Base-by-base conservation (phyloP, 2,113 vertebrate genomes). In the Sisor rabdophorus region DNA sequence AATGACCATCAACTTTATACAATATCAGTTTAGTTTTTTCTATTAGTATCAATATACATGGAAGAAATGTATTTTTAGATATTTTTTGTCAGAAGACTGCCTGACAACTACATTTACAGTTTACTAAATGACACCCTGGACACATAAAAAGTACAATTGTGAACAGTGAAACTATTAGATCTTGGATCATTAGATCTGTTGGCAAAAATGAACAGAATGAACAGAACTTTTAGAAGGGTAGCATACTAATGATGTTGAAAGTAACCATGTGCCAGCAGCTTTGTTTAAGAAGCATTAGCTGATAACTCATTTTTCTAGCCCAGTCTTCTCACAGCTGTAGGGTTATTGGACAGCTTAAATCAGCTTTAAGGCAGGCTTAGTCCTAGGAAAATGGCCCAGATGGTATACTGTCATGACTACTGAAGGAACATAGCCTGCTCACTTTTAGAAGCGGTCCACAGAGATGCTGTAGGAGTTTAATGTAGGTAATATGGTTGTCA, bases 341-440 rank as follows among this genome's bases (percentile, higher is more conserved):
- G 74, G 40, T 53, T 58, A 56, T 68, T 76, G 50, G 24, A 67
- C 52, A 68, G 74, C 74, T 68, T 36, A 76, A 76, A 26, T 65
- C 54, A 58, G 53, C 74, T 76, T 50, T 54, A 68, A 54, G 40
- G 36, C 52, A 56, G 11, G 19, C 53, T 53, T 60, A 61, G 72
- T 63, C 59, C 55, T 58, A 20, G 47, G 32, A 58, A 76, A 76
- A 30, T 54, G 53, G 50, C 63, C 74, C 63, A 68, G 63, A 76
- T 76, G 74, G 74, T 76, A 47, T 44, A 58, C 74, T 44, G 52
- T 67, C 61, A 76, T 76, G 61, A 44, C 61, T 78, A 60, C 56
- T 53, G 20, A 63, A 71, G 32, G 22, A 56, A 63, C 59, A 63
- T 28, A 78, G 68, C 50, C 56, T 64, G n/a, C 60, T 20, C 69